Evolutionary conservation across 2,113 vertebrate genomes (phyloP).

Genomic region (Mirounga angustirostris): DNA sequence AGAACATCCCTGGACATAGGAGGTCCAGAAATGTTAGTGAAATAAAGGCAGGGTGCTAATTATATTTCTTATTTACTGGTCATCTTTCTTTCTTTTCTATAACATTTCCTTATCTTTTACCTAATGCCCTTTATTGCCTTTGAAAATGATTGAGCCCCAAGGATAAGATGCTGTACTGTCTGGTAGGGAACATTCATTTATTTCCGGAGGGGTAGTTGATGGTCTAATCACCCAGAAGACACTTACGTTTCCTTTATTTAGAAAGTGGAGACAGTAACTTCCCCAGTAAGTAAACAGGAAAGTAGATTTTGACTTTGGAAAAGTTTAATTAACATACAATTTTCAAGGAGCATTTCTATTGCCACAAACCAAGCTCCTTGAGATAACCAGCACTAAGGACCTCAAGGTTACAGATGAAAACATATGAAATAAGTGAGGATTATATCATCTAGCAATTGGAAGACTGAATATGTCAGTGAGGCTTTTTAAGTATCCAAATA

Average conservation of each 20-base stretch:
- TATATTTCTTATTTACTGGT: neutral
- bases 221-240: slow-evolving; percentile 36
- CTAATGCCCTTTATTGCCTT: neutral
- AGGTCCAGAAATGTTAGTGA: neutral
- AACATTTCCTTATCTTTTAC: neutral
- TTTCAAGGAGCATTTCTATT: slow-evolving; percentile 28
- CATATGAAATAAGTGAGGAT: neutral
- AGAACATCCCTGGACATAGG: neutral
- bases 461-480: neutral
- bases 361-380: neutral
- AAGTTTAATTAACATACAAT: neutral
- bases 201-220: slow-evolving; percentile 26
- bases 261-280: slow-evolving; percentile 35
- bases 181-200: neutral
- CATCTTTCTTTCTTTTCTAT: neutral
- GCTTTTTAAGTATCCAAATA: neutral
- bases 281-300: slow-evolving; percentile 27
- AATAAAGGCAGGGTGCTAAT: slow-evolving; percentile 4
- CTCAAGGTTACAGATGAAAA: neutral
- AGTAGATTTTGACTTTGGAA: slow-evolving; percentile 51
- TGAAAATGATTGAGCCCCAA: slow-evolving; percentile 43
- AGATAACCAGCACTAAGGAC: neutral
- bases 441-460: neutral
- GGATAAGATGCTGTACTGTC: neutral
- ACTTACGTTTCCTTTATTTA: slow-evolving; percentile 52